Evolutionary conservation across 1,140 invertebrate genomes (phyloP), one percentile per base, ranked within the genome.

Genomic region (Anadara kagoshimensis): DNA sequence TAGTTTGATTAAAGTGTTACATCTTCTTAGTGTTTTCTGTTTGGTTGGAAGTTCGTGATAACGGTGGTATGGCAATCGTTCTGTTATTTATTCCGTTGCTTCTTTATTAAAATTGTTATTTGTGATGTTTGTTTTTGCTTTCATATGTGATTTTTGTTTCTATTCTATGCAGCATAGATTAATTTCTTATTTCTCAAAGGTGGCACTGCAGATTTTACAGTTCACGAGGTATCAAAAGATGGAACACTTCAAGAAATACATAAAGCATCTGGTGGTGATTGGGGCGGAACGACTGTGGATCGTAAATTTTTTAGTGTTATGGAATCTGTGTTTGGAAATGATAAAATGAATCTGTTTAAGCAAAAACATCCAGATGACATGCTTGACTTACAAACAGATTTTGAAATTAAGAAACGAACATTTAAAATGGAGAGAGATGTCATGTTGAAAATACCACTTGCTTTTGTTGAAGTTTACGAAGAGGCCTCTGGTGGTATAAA

Each of bases 241-340:
- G 49, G 69, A 43, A 57, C 20, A 29, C 24, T 71, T 2, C 41
- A 61, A 36, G 69, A 71, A 57, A n/a, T 71, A 26, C 59, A 61
- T 36, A 20, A 44, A n/a, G 51, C 69, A 8, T 36, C 22, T 36
- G 69, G 69, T 16, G 51, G 54, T 22, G 16, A 47, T 8, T 49
- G 41, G 43, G 69, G 69, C n/a, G 69, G 69, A 43, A n/a, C 51
- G 10, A 51, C 69, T n/a, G 45, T 71, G 7, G 54, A 71, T 29
- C 26, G 0, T 22, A 26, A 44, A 14, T 44, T 71, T 16, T 12
- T 45, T 0, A 58, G 45, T 14, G 56, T 47, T 22, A 18, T 71
- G 56, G 18, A 57, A 44, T 43, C 56, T 4, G 26, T 64, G 1
- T 24, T 57, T 29, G 61, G 61, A 16, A 5, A 8, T 22, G 24